Conservation (phyloP, 2,113 vertebrate genomes). For the Aegotheles bennettii region DNA sequence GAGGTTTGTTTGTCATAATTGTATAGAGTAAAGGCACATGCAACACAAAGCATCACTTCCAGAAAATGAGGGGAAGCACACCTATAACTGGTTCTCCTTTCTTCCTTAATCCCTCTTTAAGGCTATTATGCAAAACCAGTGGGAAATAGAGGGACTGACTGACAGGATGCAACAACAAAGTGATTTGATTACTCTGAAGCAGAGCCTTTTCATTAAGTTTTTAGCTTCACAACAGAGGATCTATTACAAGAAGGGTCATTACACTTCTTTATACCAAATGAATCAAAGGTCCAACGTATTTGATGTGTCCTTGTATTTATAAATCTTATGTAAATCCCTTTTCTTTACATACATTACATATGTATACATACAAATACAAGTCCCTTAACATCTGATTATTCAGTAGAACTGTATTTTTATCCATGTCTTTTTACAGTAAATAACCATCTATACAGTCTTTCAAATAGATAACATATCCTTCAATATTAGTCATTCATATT, state of each 20-base stretch:
- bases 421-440: neutral
- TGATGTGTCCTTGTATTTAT: neutral
- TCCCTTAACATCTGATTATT: neutral
- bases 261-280: neutral
- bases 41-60: neutral
- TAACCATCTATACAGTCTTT: neutral
- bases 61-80: neutral
- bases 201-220: conserved; percentile 59
- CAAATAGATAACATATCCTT: neutral
- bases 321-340: neutral
- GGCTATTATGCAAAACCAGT: conserved; percentile 14
- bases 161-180: conserved; percentile 40
- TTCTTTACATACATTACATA: neutral
- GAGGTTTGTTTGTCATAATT: neutral
- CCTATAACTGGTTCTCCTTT: neutral
- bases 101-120: conserved; percentile 25
- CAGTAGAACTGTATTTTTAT: neutral
- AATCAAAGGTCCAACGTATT: neutral
- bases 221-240: conserved; percentile 31
- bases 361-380: neutral
- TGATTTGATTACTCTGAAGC: conserved; percentile 26
- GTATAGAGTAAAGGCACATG: neutral
- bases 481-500: neutral
- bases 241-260: conserved; percentile 15
- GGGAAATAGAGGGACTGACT: conserved; percentile 19